phyloP scores from a whole-genome alignment of 1,140 invertebrate genomes.

The Pseudomyrmex pallidus region DNA sequence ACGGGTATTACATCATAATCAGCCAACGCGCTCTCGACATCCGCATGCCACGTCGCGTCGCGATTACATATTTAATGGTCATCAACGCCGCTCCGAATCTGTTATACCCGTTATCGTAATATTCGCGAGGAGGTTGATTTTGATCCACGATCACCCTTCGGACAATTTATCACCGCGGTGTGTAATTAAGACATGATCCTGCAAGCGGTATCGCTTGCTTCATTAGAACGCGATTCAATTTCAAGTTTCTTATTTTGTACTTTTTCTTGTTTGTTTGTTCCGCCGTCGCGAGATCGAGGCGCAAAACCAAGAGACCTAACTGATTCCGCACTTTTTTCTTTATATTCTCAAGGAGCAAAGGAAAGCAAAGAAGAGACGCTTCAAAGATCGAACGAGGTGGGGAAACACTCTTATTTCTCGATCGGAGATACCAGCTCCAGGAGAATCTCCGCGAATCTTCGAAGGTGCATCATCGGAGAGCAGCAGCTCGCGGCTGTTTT shows the following conservation, averaged over 20 bases:
- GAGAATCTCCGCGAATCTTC: neutral
- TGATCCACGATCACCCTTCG: constrained; percentile 20
- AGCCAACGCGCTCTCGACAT: constrained; percentile 9
- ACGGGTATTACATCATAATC: constrained; percentile 61
- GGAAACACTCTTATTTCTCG: neutral
- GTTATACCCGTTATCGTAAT: neutral
- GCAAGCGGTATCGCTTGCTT: neutral
- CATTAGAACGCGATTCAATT: constrained; percentile 33
- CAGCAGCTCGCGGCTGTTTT: constrained; percentile 10
- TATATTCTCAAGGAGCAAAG: too few species aligned
- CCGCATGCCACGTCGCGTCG: constrained; percentile 3
- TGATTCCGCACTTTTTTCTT: neutral
- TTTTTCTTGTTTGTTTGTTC: neutral
- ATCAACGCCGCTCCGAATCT: constrained; percentile 15
- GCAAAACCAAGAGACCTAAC: neutral
- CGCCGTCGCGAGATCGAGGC: neutral
- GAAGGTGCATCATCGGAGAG: neutral
- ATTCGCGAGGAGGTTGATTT: constrained; percentile 6
- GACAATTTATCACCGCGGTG: constrained; percentile 27
- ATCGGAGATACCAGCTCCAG: too few species aligned
- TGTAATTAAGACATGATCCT: constrained; percentile 31
- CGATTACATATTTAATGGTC: neutral
- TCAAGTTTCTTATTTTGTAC: constrained; percentile 21
- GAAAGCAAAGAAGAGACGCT: too few species aligned
- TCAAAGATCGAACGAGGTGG: neutral